Percentiles rank a stretch among this genome's conserved stretches.
Evolutionary conservation across 2,113 vertebrate genomes (phyloP).

Genomic region (Macquaria ambigua): DNA sequence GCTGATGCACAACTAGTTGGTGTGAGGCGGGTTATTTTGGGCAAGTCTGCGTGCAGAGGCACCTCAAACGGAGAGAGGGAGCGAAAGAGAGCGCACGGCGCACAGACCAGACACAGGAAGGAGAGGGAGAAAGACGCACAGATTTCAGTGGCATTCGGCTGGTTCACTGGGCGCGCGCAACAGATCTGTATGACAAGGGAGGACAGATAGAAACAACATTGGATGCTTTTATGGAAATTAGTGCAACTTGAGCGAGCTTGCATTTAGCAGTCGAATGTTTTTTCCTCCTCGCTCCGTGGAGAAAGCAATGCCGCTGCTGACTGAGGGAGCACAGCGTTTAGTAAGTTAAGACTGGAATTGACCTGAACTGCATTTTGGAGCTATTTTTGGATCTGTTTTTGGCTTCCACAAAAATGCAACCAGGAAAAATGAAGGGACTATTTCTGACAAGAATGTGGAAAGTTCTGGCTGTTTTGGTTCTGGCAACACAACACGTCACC

Average conservation of each 20-base stretch:
- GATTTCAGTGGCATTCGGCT: slow-evolving; percentile 58
- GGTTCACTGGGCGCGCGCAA: slow-evolving; percentile 64
- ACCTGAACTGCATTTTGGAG: slow-evolving; percentile 23
- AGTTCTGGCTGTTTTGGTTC: slow-evolving; percentile 75
- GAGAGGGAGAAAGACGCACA: slow-evolving; percentile 70
- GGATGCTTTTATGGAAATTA: slow-evolving; percentile 45
- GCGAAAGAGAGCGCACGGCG: slow-evolving; percentile 66
- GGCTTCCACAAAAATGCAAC: slow-evolving; percentile 22
- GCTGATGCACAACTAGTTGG: slow-evolving; percentile 80
- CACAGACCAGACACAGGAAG: slow-evolving; percentile 62
- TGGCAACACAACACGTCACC: slow-evolving; percentile 73
- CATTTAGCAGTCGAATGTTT: slow-evolving; percentile 12
- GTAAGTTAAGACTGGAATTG: slow-evolving; percentile 58
- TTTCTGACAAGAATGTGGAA: slow-evolving; percentile 70
- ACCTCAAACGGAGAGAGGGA: slow-evolving; percentile 72
- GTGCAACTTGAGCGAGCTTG: slow-evolving; percentile 27
- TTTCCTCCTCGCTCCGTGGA: neutral
- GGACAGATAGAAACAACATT: neutral
- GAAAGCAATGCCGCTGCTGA: slow-evolving; percentile 65
- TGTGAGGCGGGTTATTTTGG: slow-evolving; percentile 84
- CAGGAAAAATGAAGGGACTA: slow-evolving; percentile 53
- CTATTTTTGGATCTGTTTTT: slow-evolving; percentile 18
- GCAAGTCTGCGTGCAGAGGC: slow-evolving; percentile 82
- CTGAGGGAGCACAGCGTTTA: slow-evolving; percentile 25
- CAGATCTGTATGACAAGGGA: slow-evolving; percentile 52